Base-by-base conservation (phyloP, 1,140 invertebrate genomes). In the Lanistes nyassanus region DNA sequence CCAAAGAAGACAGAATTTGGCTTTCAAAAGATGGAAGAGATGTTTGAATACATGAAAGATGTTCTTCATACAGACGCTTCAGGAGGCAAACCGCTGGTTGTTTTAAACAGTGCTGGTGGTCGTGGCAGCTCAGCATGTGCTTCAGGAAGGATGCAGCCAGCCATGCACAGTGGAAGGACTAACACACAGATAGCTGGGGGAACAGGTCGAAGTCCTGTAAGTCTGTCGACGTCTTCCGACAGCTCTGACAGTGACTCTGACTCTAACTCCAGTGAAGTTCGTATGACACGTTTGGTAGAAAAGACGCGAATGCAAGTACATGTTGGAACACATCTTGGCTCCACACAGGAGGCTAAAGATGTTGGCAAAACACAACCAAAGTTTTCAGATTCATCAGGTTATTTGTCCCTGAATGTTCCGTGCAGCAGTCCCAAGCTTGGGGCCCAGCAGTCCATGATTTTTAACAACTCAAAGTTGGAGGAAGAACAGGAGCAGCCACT, bases 231-330 rank as follows among this genome's bases (percentile, higher is more conserved):
- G 68, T 47, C 55, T 21, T 21, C 56, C 5, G 51, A 51, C 53
- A 60, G 36, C 13, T 58, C 68, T 0, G 56, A 72, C 34, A 60
- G 55, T 13, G 70, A 72, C 36, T 72, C 70, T 6, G 70, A 72
- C 26, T 72, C 70, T 19, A 37, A 72, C 70, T 47, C 42, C 0
- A 42, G 37, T n/a, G 70, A 60, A 16, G 55, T 72, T n/a, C 23
- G 39, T 19, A 42, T 72, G 16, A 72, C 56, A 26, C 29, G 31
- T 9, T n/a, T 21, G 31, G n/a, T 31, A 23, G 3, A 26, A 31
- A 11, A 7, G 9, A 60, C 13, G 1, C 9, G 23, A 11, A 60
- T 2, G n/a, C 23, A 26, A 60, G 2, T 26, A n/a, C 9, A 16
- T 47, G 19, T 7, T 13, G 23, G 26, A 42, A 9, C 13, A 3